These are phyloP conservation scores for Campaea margaritaria DNA, from an alignment of 2,888 invertebrate species.

Conservation along the genomic window DNA sequence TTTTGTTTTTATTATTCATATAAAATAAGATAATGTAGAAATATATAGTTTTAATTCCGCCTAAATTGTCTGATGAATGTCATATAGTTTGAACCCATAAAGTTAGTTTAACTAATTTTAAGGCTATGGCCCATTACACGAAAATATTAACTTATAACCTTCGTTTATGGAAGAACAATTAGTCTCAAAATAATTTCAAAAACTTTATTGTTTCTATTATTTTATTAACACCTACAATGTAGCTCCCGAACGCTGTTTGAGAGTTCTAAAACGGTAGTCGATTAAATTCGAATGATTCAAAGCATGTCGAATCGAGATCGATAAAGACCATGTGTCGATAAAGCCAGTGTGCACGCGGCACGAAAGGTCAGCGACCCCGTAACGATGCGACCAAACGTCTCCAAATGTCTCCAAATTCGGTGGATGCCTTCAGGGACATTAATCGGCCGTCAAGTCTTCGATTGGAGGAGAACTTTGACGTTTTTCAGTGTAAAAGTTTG, in stretches of 20 bases:
- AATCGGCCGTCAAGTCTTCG: slow-evolving; percentile 62
- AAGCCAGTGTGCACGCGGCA: slow-evolving; percentile 53
- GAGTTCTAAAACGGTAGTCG: slow-evolving; percentile 37
- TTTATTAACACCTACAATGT: slow-evolving; percentile 13
- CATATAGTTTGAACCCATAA: no score
- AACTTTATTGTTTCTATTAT: background rate
- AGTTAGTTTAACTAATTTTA: no score
- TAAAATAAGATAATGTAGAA: no score
- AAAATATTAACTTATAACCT: no score
- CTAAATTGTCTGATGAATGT: no score
- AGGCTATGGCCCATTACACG: no score
- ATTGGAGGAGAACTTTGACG: slow-evolving; percentile 24
- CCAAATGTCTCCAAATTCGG: slow-evolving; percentile 67
- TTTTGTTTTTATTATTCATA: no score
- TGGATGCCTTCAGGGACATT: slow-evolving; percentile 67
- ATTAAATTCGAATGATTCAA: slow-evolving; percentile 36
- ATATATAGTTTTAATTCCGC: no score
- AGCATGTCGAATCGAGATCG: slow-evolving; percentile 59
- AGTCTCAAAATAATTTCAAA: background rate
- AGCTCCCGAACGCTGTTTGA: slow-evolving; percentile 5
- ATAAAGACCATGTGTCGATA: slow-evolving; percentile 52
- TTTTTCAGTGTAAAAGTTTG: slow-evolving; percentile 18
- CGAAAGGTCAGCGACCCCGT: slow-evolving; percentile 67
- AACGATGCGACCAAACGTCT: slow-evolving; percentile 55
- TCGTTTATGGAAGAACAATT: no score